phyloP scores from a whole-genome alignment of 2,888 invertebrate genomes.

The Tethea ocularis region DNA sequence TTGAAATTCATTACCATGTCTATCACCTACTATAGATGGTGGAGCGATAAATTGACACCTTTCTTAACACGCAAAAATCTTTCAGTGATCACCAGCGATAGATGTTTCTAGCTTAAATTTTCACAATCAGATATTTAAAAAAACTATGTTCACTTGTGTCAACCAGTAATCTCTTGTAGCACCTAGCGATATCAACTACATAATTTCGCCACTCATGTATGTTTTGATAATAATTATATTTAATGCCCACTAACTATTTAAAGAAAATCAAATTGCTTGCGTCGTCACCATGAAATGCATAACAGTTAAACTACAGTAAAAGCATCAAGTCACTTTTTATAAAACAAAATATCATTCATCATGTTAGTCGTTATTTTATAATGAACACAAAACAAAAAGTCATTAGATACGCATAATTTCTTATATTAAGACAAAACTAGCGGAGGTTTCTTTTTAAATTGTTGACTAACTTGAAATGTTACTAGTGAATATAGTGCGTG shows the following conservation, averaged over 20 bases:
- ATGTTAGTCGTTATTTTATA: neutral
- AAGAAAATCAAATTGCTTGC: neutral
- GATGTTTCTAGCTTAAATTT: neutral
- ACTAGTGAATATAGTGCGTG: neutral
- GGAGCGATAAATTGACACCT: neutral
- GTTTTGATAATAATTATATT: neutral
- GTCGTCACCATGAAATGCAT: constrained; percentile 13
- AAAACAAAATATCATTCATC: neutral
- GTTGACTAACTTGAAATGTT: too few relatives aligned
- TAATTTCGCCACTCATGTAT: constrained; percentile 4
- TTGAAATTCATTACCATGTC: neutral
- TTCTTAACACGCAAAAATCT: neutral
- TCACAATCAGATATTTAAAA: neutral
- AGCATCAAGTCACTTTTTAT: constrained; percentile 10
- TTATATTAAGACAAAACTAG: neutral
- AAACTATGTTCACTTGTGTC: neutral
- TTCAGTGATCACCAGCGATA: neutral
- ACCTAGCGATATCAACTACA: constrained; percentile 11
- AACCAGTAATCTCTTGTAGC: neutral
- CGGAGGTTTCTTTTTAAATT: neutral
- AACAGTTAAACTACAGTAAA: constrained; percentile 9
- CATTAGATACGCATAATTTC: neutral
- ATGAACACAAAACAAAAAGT: neutral
- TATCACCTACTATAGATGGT: neutral
- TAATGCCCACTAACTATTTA: neutral